Evolutionary conservation across 2,113 vertebrate species (phyloP).

Genomic region (Stigmatopora argus): DNA sequence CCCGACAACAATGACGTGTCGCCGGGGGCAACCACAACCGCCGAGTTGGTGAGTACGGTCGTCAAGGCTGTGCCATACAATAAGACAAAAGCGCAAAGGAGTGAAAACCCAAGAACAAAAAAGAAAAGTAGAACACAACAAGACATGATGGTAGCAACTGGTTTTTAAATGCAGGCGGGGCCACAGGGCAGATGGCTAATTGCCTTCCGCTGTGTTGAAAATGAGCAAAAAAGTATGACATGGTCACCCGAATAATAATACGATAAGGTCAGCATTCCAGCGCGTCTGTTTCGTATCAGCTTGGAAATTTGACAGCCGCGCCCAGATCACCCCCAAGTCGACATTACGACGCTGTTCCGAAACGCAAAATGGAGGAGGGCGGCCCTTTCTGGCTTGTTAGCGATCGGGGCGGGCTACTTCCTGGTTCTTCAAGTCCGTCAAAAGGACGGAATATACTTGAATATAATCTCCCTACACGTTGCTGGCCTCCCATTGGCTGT

Average conservation of each 20-base stretch:
- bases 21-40: background rate
- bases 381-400: background rate
- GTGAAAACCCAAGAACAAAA: background rate
- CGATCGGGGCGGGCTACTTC: background rate
- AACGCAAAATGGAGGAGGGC: background rate
- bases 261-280: background rate
- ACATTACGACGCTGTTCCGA: background rate
- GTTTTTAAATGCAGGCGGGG: background rate
- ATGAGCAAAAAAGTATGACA: slow-evolving; percentile 8
- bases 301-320: background rate
- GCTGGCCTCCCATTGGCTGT: no score
- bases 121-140: background rate
- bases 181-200: slow-evolving; percentile 4
- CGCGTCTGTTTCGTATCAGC: background rate
- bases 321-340: background rate
- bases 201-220: slow-evolving; percentile 1
- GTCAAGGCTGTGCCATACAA: background rate
- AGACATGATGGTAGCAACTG: background rate
- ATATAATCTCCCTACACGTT: no score
- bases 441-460: background rate
- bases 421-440: background rate
- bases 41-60: background rate
- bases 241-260: background rate
- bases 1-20: background rate
- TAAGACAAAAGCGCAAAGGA: background rate